Percentiles rank a stretch among this genome's conserved stretches.
These are phyloP conservation scores for Drosophila prolongata DNA, from an alignment of 2,888 invertebrate species.

Conservation along the genomic window DNA sequence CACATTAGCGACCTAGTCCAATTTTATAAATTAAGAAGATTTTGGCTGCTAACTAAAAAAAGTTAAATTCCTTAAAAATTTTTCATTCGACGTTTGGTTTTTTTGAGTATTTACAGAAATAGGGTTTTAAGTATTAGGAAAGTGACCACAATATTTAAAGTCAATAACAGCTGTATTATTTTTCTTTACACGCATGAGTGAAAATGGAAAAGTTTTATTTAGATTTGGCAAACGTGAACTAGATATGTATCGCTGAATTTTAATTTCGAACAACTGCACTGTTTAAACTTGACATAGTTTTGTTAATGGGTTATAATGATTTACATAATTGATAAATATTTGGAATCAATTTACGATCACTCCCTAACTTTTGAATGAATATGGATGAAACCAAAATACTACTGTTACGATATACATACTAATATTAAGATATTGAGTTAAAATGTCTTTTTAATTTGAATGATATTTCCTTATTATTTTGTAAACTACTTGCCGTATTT, in stretches of 20 bases:
- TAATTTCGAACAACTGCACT: background rate
- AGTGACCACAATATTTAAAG: too few species aligned
- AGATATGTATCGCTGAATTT: background rate
- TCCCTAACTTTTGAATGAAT: background rate
- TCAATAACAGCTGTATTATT: too few species aligned
- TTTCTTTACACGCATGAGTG: too few species aligned
- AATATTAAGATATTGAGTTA: background rate
- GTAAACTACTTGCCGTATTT: too few species aligned
- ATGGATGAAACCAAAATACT: background rate
- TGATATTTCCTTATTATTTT: too few species aligned
- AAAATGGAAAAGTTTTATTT: background rate
- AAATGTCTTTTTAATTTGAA: background rate
- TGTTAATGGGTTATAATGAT: background rate
- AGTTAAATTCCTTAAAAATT: too few species aligned
- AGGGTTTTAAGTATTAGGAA: too few species aligned
- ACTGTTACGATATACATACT: too few species aligned
- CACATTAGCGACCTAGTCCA: constrained; percentile 2
- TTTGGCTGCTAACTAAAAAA: background rate
- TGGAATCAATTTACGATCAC: too few species aligned
- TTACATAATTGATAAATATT: background rate
- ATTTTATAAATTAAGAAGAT: background rate
- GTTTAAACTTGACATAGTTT: background rate
- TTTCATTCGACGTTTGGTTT: too few species aligned
- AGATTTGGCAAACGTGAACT: background rate
- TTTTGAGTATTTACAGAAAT: too few species aligned